Base-by-base conservation (phyloP, 2,797 vertebrate genomes). In the Chiroxiphia lanceolata region DNA sequence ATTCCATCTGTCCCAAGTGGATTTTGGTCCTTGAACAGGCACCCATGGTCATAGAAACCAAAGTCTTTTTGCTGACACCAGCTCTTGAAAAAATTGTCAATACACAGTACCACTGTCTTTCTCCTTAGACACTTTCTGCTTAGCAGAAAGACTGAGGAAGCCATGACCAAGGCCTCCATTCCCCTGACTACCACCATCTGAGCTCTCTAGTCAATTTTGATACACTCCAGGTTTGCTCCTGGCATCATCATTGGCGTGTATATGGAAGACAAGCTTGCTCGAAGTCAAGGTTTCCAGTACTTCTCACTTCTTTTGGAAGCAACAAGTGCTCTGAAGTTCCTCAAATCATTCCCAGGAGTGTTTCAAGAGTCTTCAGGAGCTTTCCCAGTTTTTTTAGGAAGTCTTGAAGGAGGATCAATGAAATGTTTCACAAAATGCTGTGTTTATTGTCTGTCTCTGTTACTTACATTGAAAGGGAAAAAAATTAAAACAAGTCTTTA, bases 111-210 rank as follows among this genome's bases (percentile, higher is more conserved):
- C 10, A 40, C 8, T 56, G 47, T 1, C 11, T 5, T 63, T 26
- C 34, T 72, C 21, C 11, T 54, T 23, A 59, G 4, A 18, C 6
- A 1, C 3, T 61, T 75, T 68, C 5, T 17, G 3, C 13, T 76
- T 36, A 69, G 2, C 8, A 79, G 34, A 15, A 53, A 7, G 14
- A 51, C n/a, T 34, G 48, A 56, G 4, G 12, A 76, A 76, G 72
- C 21, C 2, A 45, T 2, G 4, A 7, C 3, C 14, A 42, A 4
- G 15, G 6, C 12, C 13, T 23, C 23, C 5, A 9, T 45, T 81
- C 33, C 11, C 8, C 11, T 56, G 33, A 26, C 5, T 44, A 5
- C 2, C 27, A 47, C 38, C 9, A 50, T 15, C 31, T 76, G 31
- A 54, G 7, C 12, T 59, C 20, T 26, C 8, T 4, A 53, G 11